Conservation (phyloP, 2,113 vertebrate species). For the Callaeas wilsoni region DNA sequence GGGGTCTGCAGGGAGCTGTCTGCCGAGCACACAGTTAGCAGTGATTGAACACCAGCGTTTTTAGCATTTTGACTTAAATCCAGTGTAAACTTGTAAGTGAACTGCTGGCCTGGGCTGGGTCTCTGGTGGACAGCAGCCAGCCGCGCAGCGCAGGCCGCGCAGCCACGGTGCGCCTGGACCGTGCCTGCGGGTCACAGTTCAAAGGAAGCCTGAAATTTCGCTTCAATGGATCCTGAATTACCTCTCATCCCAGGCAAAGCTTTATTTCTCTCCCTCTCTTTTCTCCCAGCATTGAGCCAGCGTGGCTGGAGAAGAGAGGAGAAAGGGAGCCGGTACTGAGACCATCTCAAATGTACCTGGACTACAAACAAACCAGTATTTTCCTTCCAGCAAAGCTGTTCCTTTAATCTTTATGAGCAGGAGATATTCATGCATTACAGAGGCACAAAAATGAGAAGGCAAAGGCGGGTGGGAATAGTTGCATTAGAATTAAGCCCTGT, state of each 20-base stretch:
- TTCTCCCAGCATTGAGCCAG: not conserved
- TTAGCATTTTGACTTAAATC: slow-evolving; percentile 62
- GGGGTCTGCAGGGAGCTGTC: slow-evolving; percentile 47
- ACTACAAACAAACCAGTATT: slow-evolving; percentile 38
- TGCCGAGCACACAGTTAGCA: slow-evolving; percentile 29
- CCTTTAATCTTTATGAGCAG: slow-evolving; percentile 45
- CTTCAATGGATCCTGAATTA: slow-evolving; percentile 7
- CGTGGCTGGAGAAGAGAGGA: not conserved
- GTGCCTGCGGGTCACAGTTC: not conserved
- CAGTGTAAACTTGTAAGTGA: slow-evolving; percentile 51
- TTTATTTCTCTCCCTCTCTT: not conserved
- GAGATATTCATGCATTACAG: slow-evolving; percentile 39
- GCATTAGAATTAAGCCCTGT: slow-evolving; percentile 61
- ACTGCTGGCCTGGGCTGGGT: slow-evolving; percentile 36
- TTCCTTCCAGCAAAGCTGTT: slow-evolving; percentile 37
- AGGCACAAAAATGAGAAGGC: slow-evolving; percentile 27
- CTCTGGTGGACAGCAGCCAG: slow-evolving; percentile 43
- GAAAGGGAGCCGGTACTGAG: not conserved
- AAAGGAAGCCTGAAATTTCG: slow-evolving; percentile 41
- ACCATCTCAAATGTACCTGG: not conserved
- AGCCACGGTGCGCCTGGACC: not conserved
- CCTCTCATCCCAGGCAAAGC: slow-evolving; percentile 5
- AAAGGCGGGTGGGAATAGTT: slow-evolving; percentile 15
- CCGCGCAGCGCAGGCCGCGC: not conserved
- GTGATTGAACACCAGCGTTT: slow-evolving; percentile 52